These are phyloP conservation scores for Charadrius vociferus DNA, from an alignment of 2,113 vertebrate genomes.

Conservation along the genomic window DNA sequence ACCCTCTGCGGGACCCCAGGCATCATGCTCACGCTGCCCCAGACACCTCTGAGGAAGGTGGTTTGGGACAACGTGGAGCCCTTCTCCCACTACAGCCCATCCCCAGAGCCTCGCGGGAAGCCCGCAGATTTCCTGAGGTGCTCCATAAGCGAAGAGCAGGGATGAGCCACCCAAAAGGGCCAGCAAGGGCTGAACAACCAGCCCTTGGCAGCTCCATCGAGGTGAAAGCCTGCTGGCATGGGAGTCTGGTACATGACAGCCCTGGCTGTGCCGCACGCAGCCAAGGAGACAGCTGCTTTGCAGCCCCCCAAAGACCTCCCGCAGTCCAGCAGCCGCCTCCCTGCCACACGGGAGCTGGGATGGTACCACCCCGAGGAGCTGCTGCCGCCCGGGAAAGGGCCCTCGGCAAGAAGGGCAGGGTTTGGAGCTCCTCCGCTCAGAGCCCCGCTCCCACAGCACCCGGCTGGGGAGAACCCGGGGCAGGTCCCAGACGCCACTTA, in stretches of 20 bases:
- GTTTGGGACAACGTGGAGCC: not conserved
- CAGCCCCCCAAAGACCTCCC: not conserved
- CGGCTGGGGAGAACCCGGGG: not conserved
- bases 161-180: not conserved
- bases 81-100: not conserved
- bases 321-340: not conserved
- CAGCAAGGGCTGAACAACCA: not conserved
- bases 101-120: not conserved
- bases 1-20: not conserved
- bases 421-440: not conserved
- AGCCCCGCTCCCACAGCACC: not conserved
- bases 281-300: not conserved
- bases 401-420: not conserved
- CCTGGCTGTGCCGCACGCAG: fast-evolving
- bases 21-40: not conserved
- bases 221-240: not conserved
- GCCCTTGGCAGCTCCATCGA: not conserved
- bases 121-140: not conserved
- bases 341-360: not conserved
- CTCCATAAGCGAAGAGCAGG: not conserved
- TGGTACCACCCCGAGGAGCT: not conserved
- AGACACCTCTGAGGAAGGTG: not conserved
- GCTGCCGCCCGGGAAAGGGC: not conserved
- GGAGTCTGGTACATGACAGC: not conserved
- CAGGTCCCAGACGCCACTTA: constrained; percentile 67